Percentiles rank a stretch among this genome's conserved stretches.
These are phyloP conservation scores for Orthonychiurus folsomi DNA, from an alignment of 2,888 invertebrate species.

Conservation along the genomic window DNA sequence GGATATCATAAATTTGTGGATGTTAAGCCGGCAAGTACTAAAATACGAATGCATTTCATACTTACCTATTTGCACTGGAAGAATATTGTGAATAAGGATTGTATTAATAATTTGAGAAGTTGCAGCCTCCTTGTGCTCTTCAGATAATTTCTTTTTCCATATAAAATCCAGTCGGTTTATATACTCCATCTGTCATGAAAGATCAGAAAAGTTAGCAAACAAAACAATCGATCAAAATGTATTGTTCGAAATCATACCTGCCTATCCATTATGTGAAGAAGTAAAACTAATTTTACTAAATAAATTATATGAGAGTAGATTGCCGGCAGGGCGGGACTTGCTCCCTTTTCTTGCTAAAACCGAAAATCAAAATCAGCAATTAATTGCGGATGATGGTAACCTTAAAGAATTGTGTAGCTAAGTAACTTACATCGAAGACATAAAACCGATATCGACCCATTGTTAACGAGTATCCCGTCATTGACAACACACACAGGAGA, in stretches of 20 bases:
- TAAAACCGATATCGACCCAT: conserved; percentile 55
- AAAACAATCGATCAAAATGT: too few species aligned
- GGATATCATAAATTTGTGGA: too few species aligned
- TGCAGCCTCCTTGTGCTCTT: conserved; percentile 76
- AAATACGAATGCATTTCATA: not conserved
- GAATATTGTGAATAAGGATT: conserved; percentile 79
- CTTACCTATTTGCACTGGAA: conserved; percentile 82
- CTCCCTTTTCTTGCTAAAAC: conserved; percentile 45
- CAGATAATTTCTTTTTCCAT: conserved; percentile 66
- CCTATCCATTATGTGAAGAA: conserved; percentile 74
- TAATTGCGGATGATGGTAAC: too few species aligned
- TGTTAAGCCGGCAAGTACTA: not conserved
- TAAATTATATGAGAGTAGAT: conserved; percentile 64
- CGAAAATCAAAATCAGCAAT: not conserved
- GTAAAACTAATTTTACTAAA: conserved; percentile 62
- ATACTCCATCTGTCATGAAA: conserved; percentile 59
- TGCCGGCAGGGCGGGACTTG: conserved; percentile 60
- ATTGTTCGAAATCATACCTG: conserved; percentile 50
- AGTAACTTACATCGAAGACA: conserved; percentile 48
- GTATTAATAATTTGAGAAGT: conserved; percentile 80
- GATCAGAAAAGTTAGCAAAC: not conserved
- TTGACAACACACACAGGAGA: conserved; percentile 56
- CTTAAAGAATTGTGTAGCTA: too few species aligned
- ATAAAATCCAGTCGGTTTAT: conserved; percentile 77
- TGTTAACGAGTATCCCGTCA: conserved; percentile 57